Conservation (phyloP, 2,888 invertebrate genomes). For the Zeuzera pyrina region DNA sequence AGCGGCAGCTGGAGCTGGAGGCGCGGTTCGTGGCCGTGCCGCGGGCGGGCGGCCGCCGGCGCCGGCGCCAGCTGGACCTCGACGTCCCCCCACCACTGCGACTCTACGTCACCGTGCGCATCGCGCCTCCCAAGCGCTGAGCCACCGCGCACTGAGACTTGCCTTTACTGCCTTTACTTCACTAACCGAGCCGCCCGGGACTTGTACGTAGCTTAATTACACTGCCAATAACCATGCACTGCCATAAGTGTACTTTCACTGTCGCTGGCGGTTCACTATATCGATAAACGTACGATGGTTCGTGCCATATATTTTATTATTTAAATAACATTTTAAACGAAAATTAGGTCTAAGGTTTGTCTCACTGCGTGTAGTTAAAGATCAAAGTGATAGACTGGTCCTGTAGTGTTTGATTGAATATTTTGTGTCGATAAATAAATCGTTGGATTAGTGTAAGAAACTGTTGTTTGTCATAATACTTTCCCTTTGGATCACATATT, state of each 20-base stretch:
- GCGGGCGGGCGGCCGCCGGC: constrained; percentile 15
- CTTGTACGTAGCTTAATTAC: no score
- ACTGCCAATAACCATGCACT: no score
- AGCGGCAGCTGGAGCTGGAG: constrained; percentile 52
- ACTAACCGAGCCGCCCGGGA: no score
- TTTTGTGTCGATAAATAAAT: no score
- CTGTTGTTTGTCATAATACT: no score
- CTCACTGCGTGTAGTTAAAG: constrained; percentile 20
- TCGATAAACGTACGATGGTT: neutral
- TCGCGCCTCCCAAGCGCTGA: constrained; percentile 33
- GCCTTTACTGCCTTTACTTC: neutral
- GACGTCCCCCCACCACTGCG: constrained; percentile 41
- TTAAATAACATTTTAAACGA: constrained; percentile 17
- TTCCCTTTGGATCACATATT: no score
- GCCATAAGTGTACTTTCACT: no score
- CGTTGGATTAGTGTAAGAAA: no score
- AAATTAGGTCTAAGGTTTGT: no score
- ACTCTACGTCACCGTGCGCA: constrained; percentile 48
- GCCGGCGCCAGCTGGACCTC: constrained; percentile 23
- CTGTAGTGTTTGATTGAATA: constrained; percentile 12
- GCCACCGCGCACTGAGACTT: neutral
- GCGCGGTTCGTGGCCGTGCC: constrained; percentile 47
- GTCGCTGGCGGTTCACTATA: no score
- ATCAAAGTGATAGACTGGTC: constrained; percentile 25
- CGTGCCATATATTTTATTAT: neutral